A percentile compares a stretch with the other conserved stretches of the same genome.
phyloP scores from a whole-genome alignment of 2,113 vertebrate genomes.

The Pedetes capensis region DNA sequence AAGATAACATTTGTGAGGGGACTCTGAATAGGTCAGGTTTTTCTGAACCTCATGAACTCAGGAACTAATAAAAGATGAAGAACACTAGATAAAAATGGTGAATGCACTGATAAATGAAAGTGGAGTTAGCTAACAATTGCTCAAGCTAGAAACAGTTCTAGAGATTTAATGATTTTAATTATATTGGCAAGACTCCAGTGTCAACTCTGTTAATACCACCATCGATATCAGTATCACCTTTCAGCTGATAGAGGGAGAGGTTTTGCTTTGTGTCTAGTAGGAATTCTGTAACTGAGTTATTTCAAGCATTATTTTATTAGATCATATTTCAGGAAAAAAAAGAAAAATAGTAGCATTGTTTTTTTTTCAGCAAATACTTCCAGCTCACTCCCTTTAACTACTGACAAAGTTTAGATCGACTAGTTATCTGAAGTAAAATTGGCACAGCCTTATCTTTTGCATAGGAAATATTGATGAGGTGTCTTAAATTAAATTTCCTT shows the following conservation, averaged over 20 bases:
- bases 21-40: background rate
- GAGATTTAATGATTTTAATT: conserved; percentile 28
- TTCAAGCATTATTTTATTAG: background rate
- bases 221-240: background rate
- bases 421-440: conserved; percentile 48
- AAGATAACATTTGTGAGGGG: background rate
- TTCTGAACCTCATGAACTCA: background rate
- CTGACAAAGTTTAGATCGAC: conserved; percentile 33
- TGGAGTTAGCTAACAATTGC: background rate
- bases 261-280: background rate
- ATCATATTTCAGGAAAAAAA: background rate
- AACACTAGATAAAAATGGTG: background rate
- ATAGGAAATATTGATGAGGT: conserved; percentile 45
- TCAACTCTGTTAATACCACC: background rate
- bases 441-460: background rate
- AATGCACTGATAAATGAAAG: background rate
- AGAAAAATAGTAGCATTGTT: background rate
- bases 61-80: background rate
- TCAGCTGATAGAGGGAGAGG: background rate
- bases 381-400: background rate
- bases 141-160: background rate
- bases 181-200: background rate
- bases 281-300: background rate
- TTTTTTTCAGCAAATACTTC: background rate
- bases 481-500: conserved; percentile 41